These are phyloP conservation scores for Macropis europaea DNA, from an alignment of 2,888 invertebrate genomes.

Conservation along the genomic window DNA sequence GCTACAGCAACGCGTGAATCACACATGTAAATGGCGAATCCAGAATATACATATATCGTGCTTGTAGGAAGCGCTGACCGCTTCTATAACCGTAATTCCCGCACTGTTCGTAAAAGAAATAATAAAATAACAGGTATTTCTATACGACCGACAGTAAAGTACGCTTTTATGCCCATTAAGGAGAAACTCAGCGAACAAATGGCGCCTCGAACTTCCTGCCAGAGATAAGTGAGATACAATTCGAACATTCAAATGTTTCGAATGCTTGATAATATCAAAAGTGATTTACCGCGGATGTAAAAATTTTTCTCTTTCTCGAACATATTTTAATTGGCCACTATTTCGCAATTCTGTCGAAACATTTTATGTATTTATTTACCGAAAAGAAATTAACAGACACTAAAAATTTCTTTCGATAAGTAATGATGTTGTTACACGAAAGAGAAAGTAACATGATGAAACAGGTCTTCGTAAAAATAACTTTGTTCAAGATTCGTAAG, in stretches of 20 bases:
- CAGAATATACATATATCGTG: constrained; percentile 5
- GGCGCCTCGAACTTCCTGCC: constrained; percentile 45
- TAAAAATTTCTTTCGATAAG: too few species aligned
- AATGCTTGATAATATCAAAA: constrained; percentile 8
- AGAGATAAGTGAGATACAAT: constrained; percentile 50
- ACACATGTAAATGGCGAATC: background rate
- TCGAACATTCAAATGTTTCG: constrained; percentile 44
- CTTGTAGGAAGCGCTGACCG: constrained; percentile 8
- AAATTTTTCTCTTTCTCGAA: background rate
- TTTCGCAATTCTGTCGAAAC: too few species aligned
- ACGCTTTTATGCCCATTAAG: constrained; percentile 52
- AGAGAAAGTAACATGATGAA: background rate
- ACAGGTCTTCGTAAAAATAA: too few species aligned
- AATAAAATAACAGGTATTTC: constrained; percentile 49
- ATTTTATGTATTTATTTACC: too few species aligned
- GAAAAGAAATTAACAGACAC: too few species aligned
- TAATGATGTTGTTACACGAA: background rate
- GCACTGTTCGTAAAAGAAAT: constrained; percentile 39
- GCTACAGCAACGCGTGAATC: background rate
- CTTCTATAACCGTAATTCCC: constrained; percentile 33
- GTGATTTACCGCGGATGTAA: background rate
- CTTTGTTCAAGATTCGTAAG: background rate
- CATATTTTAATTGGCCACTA: too few species aligned
- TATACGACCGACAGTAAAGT: constrained; percentile 41
- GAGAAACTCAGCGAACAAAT: constrained; percentile 43